Conservation (phyloP, 2,888 invertebrate species). For the Nomada hirtipes region DNA sequence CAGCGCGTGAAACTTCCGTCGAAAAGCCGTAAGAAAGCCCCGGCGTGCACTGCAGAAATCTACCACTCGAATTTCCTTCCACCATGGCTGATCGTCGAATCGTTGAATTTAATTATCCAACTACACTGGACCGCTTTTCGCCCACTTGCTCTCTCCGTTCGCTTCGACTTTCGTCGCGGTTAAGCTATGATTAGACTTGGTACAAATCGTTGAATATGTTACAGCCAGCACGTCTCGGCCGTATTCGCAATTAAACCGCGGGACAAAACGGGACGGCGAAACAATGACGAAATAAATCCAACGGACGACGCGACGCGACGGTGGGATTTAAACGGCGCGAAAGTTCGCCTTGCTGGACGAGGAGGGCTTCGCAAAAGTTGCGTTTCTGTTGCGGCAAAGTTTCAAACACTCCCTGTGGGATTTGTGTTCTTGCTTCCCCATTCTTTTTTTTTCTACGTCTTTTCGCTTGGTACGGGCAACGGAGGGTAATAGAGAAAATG, state of each 20-base stretch:
- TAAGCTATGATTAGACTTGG: slow-evolving; percentile 55
- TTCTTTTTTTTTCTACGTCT: not conserved
- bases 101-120: slow-evolving; percentile 73
- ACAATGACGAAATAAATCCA: slow-evolving; percentile 67
- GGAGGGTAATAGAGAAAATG: not conserved
- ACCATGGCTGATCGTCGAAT: slow-evolving; percentile 51
- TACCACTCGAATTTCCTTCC: slow-evolving; percentile 15
- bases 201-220: slow-evolving; percentile 60
- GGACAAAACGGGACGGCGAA: slow-evolving; percentile 36
- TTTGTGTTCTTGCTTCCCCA: slow-evolving; percentile 2
- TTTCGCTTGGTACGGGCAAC: not conserved
- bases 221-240: not conserved
- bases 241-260: slow-evolving; percentile 58
- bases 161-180: slow-evolving; percentile 35
- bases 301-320: not conserved
- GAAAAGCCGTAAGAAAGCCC: slow-evolving; percentile 65
- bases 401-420: slow-evolving; percentile 10
- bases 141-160: not conserved
- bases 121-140: slow-evolving; percentile 14
- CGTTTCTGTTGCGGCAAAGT: slow-evolving; percentile 38
- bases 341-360: slow-evolving; percentile 39
- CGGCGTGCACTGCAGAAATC: not conserved
- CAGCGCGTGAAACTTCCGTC: slow-evolving; percentile 54
- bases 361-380: slow-evolving; percentile 32
- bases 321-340: slow-evolving; percentile 56